Base-by-base conservation (phyloP, 2,888 invertebrate genomes). In the Saturnia japonica region DNA sequence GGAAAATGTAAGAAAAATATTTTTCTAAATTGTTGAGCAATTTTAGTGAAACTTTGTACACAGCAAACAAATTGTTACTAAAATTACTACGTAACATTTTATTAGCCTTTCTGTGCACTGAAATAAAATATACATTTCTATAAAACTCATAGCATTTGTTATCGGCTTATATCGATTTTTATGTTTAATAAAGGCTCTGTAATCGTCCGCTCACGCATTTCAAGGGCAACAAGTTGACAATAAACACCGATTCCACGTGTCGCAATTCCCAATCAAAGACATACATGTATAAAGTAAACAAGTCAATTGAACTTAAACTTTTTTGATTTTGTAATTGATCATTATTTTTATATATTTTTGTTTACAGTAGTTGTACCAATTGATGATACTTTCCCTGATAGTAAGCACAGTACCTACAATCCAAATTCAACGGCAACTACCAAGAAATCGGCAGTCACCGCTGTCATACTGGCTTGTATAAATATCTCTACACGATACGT, bases 141-240 rank as follows among this genome's bases (percentile, higher is more conserved):
- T 64, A 14, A 40, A 40, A 64, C 40, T 40, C 19, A 64, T 40
- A 19, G n/a, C 64, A 40, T 19, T 7, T 47, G 16, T 47, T 47
- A 47, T 28, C 34, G 64, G 64, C 16, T 40, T 64, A 40, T 40
- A 64, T 64, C 40, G 64, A 64, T 64, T 64, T 28, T 34, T 64
- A 64, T 28, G 57, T 28, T 28, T 60, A 28, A 60, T 28, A 60
- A 28, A 60, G 28, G 57, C 57, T 28, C 54, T 54, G 22, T 54
- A 54, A 54, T 54, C 54, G 22, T 54, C 54, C 54, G 11, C 22
- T 62, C 62, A 57, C 22, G 28, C 11, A 64, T 64, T 64, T 64
- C 40, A 64, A 64, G 64, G 64, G 16, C 64, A 40, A 40, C 1
- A 64, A 19, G 64, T 64, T 19, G 64, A 64, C 64, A n/a, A 64